Evolutionary conservation across 2,797 vertebrate genomes (phyloP).

Genomic region (Clangula hyemalis): DNA sequence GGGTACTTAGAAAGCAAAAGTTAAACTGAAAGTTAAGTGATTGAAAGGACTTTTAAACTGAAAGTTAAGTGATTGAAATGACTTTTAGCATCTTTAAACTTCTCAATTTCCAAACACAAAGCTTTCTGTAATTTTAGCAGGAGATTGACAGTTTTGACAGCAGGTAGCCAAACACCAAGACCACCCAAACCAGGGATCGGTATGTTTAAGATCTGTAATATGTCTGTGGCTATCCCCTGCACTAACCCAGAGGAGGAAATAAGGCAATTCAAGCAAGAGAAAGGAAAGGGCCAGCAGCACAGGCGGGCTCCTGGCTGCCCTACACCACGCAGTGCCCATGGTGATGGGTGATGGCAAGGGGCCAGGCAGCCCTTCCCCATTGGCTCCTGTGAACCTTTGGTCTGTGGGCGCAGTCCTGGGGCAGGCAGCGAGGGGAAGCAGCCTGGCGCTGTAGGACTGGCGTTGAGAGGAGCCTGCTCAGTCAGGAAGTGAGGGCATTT

Average conservation of each 20-base stretch:
- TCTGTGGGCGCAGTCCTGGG: fast-evolving
- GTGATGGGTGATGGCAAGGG: neutral
- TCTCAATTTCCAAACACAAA: neutral
- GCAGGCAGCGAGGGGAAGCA: neutral
- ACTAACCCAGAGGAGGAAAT: neutral
- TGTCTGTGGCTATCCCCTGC: neutral
- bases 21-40: neutral
- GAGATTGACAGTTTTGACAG: neutral
- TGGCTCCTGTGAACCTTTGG: neutral
- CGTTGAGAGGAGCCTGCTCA: neutral
- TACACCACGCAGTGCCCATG: neutral
- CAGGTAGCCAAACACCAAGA: neutral
- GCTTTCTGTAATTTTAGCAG: neutral
- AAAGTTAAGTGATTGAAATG: neutral
- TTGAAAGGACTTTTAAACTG: neutral
- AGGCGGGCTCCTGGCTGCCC: neutral
- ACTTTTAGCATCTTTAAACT: neutral
- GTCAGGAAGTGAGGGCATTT: neutral
- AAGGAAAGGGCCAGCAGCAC: neutral
- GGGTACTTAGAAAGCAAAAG: neutral
- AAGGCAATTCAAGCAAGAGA: neutral
- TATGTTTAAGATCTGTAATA: neutral
- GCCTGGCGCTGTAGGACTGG: neutral
- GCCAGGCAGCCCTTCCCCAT: neutral
- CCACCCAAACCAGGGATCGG: neutral